A percentile compares a stretch with the other conserved stretches of the same genome.
These are phyloP conservation scores for Patella pellucida DNA, from an alignment of 2,888 invertebrate genomes.

Conservation along the genomic window DNA sequence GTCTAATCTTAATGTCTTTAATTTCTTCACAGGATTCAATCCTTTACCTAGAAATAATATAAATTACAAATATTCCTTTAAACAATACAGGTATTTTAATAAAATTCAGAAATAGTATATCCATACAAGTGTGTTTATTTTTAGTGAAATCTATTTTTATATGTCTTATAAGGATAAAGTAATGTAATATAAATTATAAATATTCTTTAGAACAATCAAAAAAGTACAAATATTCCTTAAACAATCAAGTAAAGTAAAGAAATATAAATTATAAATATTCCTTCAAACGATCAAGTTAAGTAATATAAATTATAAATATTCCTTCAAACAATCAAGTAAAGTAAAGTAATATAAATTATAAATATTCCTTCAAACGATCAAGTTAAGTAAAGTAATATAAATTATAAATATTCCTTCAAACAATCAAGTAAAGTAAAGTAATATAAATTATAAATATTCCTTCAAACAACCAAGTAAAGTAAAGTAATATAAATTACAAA, in stretches of 20 bases:
- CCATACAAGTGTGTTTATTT: no score
- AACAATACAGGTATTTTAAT: no score
- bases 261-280: background rate
- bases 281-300: no score
- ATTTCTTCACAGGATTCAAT: conserved; percentile 51
- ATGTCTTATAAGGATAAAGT: no score
- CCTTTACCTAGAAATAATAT: conserved; percentile 50
- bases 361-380: background rate
- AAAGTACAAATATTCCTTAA: no score
- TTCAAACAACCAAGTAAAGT: background rate
- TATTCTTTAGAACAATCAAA: no score
- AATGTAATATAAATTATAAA: background rate
- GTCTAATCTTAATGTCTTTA: conserved; percentile 62
- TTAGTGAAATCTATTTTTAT: no score
- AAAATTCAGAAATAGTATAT: no score
- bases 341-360: background rate
- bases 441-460: background rate
- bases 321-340: no score
- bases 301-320: background rate
- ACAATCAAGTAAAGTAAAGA: no score
- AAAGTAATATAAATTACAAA: background rate
- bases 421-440: no score
- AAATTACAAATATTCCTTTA: background rate
- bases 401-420: background rate
- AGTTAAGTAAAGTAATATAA: background rate